Evolutionary conservation across 2,797 vertebrate genomes (phyloP).

Genomic region (Peromyscus attwateri): DNA sequence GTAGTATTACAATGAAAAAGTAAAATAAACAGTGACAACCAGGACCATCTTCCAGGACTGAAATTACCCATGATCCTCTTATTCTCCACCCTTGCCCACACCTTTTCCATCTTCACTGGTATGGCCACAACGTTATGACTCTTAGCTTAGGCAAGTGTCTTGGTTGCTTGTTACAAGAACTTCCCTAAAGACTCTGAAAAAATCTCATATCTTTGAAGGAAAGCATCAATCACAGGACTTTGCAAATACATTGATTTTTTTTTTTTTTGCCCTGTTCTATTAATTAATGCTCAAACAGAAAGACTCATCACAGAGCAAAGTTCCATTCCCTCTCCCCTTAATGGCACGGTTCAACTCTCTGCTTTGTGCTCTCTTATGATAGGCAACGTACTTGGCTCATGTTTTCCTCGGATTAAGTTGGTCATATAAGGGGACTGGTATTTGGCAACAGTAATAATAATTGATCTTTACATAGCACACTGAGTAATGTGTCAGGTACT

Average conservation of each 20-base stretch:
- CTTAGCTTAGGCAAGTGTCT: not conserved
- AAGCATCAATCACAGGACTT: not conserved
- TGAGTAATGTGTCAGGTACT: not conserved
- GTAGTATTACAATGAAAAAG: not conserved
- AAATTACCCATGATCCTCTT: not conserved
- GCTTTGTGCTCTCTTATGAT: not conserved
- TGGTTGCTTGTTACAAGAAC: not conserved
- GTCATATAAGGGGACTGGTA: not conserved
- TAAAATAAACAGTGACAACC: not conserved
- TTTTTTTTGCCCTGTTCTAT: not conserved
- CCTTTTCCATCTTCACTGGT: not conserved
- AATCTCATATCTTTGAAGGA: not conserved
- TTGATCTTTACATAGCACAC: not conserved
- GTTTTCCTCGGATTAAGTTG: not conserved
- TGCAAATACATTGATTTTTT: not conserved
- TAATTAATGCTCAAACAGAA: not conserved
- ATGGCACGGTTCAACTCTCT: not conserved
- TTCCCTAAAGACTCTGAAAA: not conserved
- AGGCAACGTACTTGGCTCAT: not conserved
- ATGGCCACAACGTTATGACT: not conserved
- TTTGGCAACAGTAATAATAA: not conserved
- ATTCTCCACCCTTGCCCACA: rapidly evolving
- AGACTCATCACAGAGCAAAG: not conserved
- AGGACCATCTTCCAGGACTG: not conserved
- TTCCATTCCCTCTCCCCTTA: not conserved